Evolutionary conservation across 2,888 invertebrate genomes (phyloP).

Genomic region (Alsophila aescularia): DNA sequence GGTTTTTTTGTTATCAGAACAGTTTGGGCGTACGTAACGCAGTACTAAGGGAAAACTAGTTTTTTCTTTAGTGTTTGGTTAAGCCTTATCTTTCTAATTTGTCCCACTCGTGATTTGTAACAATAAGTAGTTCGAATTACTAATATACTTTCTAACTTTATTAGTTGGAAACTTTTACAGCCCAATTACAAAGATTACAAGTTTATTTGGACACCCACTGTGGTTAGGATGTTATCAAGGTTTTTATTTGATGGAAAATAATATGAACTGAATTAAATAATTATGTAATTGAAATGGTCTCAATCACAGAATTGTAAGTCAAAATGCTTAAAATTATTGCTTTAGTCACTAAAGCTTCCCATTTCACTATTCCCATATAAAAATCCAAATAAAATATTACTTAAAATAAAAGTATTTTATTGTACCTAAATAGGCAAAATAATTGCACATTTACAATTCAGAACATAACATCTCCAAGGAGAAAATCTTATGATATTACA

Average conservation of each 20-base stretch:
- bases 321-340: too few relatives aligned
- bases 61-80: not conserved
- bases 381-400: too few relatives aligned
- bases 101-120: not conserved
- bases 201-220: not conserved
- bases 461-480: too few relatives aligned
- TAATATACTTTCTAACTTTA: not conserved
- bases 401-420: too few relatives aligned
- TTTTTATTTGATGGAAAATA: not conserved
- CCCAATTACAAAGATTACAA: not conserved
- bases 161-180: not conserved
- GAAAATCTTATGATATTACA: too few relatives aligned
- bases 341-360: too few relatives aligned
- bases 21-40: constrained; percentile 2
- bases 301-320: too few relatives aligned
- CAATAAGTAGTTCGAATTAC: not conserved
- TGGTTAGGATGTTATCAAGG: not conserved
- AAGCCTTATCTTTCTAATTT: constrained; percentile 1
- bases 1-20: constrained; percentile 17
- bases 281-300: too few relatives aligned
- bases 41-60: not conserved
- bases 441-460: too few relatives aligned
- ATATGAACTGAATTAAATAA: not conserved
- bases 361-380: too few relatives aligned
- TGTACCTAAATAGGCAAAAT: too few relatives aligned